Conservation (phyloP, 1,140 invertebrate species). For the Sarcophaga peregrina region DNA sequence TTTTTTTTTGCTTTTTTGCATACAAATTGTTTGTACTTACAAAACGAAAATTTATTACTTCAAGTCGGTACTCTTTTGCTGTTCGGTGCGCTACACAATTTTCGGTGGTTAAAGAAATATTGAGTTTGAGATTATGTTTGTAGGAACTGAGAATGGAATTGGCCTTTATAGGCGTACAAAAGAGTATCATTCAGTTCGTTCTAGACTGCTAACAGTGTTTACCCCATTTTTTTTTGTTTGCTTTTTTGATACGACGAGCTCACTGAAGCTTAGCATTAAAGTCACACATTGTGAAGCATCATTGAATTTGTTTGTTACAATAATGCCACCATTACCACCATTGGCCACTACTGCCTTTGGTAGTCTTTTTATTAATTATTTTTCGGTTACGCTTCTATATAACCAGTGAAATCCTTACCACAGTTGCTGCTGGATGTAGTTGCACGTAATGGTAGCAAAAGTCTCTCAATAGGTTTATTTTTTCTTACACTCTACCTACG, state of each 20-base stretch:
- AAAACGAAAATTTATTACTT: slow-evolving; percentile 63
- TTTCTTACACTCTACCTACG: no score
- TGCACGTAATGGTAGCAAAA: not conserved
- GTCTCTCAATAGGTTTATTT: not conserved
- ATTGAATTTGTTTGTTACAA: slow-evolving; percentile 34
- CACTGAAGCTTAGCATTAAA: slow-evolving; percentile 26
- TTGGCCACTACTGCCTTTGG: not conserved
- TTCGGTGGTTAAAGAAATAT: no score
- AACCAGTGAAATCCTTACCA: not conserved
- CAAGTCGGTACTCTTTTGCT: not conserved
- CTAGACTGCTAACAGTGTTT: not conserved
- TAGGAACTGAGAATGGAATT: no score
- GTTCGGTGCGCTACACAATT: no score
- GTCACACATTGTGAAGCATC: slow-evolving; percentile 36
- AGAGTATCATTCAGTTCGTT: no score
- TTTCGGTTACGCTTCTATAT: no score
- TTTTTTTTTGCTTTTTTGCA: slow-evolving; percentile 44
- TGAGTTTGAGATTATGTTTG: no score
- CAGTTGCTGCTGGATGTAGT: not conserved
- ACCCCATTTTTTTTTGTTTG: not conserved
- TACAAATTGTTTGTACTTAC: slow-evolving; percentile 67
- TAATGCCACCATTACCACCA: slow-evolving; percentile 14
- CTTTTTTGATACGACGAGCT: not conserved
- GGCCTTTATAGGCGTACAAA: no score
- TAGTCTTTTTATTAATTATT: no score